Conservation (phyloP, 2,888 invertebrate species). For the Sacculina carcini region DNA sequence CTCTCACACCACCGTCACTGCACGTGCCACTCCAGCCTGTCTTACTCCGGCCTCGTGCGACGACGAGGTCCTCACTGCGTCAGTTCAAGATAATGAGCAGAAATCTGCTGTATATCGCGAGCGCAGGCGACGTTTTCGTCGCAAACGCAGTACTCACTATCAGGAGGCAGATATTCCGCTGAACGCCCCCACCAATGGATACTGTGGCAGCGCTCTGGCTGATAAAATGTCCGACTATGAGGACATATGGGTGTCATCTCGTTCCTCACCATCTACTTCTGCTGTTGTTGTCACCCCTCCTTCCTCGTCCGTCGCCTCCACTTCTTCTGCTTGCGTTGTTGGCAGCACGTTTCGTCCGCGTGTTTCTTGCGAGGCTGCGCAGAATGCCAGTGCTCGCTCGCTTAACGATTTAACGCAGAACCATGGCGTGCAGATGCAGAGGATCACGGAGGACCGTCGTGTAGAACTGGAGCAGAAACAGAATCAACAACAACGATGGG, state of each 20-base stretch:
- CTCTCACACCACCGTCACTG: no score
- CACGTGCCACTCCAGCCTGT: not conserved
- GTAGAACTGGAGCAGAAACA: no score
- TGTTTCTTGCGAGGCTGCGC: conserved; percentile 11
- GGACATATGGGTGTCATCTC: conserved; percentile 55
- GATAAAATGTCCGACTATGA: conserved; percentile 88
- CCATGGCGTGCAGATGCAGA: conserved; percentile 8
- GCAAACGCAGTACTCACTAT: conserved; percentile 19
- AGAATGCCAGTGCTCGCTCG: conserved; percentile 8
- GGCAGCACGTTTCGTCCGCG: no score
- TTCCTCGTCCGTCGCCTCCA: not conserved
- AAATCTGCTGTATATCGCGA: conserved; percentile 5
- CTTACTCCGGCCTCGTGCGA: not conserved
- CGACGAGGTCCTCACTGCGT: not conserved
- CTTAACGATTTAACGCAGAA: conserved; percentile 16
- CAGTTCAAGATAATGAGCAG: not conserved
- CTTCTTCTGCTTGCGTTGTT: no score
- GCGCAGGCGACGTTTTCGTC: conserved; percentile 7
- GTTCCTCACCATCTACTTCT: conserved; percentile 5
- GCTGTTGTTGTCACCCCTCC: not conserved
- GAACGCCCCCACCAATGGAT: conserved; percentile 51
- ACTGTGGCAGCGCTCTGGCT: conserved; percentile 48
- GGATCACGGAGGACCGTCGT: conserved; percentile 15
- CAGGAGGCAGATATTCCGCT: conserved; percentile 56
- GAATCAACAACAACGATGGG: no score